phyloP scores from a whole-genome alignment of 2,888 invertebrate species.

The Chrysolina americana region DNA sequence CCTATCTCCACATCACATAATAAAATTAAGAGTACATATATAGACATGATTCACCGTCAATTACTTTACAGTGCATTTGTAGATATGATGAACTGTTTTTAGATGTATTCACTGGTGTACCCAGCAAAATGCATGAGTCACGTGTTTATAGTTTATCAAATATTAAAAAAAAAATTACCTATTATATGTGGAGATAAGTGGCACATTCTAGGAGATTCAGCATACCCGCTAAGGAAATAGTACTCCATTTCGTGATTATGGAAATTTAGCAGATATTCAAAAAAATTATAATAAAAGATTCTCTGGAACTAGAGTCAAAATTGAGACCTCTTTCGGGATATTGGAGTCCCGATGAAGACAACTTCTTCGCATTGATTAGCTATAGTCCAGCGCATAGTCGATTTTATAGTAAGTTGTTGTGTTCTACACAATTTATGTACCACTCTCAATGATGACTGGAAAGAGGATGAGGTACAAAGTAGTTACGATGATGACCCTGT shows the following conservation, averaged over 20 bases:
- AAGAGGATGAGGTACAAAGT: too few relatives aligned
- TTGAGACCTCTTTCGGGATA: conserved; percentile 60
- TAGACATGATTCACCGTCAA: conserved; percentile 54
- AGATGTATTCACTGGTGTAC: conserved; percentile 58
- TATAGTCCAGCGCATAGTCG: conserved; percentile 10
- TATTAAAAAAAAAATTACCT: conserved; percentile 44
- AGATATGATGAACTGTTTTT: conserved; percentile 55
- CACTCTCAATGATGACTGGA: conserved; percentile 46
- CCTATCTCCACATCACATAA: conserved; percentile 43
- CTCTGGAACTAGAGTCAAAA: conserved; percentile 54
- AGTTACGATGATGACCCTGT: neutral
- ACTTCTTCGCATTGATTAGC: neutral
- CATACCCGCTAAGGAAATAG: conserved; percentile 55
- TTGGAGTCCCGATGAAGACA: too few relatives aligned
- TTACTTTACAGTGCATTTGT: conserved; percentile 61
- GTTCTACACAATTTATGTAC: conserved; percentile 48
- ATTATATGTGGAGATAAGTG: conserved; percentile 50
- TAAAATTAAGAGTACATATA: conserved; percentile 62
- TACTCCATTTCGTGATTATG: conserved; percentile 59
- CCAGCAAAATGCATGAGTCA: conserved; percentile 59
- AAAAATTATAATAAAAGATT: conserved; percentile 57
- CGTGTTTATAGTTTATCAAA: conserved; percentile 54
- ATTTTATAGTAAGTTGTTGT: conserved; percentile 21
- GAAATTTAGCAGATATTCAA: conserved; percentile 53
- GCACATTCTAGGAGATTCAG: conserved; percentile 58